Evolutionary conservation across 2,113 vertebrate genomes (phyloP).

Genomic region (Neoarius graeffei): DNA sequence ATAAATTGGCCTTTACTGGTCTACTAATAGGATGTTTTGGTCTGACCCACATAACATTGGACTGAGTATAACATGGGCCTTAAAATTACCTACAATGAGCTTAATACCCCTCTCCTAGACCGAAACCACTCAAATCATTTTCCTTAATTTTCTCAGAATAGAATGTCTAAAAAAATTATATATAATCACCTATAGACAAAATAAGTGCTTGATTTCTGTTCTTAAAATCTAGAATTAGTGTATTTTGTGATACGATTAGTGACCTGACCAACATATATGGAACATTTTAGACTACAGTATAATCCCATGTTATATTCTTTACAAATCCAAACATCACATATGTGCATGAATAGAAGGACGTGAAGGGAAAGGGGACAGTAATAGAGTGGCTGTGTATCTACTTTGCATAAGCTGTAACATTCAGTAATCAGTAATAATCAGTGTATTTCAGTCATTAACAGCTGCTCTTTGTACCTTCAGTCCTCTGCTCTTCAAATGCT

Average conservation of each 20-base stretch:
- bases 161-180: background rate
- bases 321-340: background rate
- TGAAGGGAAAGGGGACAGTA: background rate
- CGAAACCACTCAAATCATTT: background rate
- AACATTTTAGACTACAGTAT: background rate
- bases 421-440: background rate
- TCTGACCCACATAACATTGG: background rate
- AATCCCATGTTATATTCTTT: background rate
- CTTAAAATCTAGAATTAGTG: background rate
- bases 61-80: background rate
- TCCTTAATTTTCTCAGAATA: background rate
- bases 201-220: background rate
- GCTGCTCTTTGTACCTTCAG: slow-evolving; percentile 77
- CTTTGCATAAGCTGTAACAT: background rate
- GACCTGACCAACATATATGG: background rate
- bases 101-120: slow-evolving; percentile 1
- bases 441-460: background rate
- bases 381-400: background rate
- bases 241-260: background rate
- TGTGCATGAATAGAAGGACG: background rate
- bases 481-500: slow-evolving; percentile 86
- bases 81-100: background rate
- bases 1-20: no score
- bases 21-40: background rate
- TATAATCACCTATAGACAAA: background rate